Evolutionary conservation across 2,113 vertebrate genomes (phyloP), one percentile per base, ranked within the genome.

Genomic region (Lepus europaeus): DNA sequence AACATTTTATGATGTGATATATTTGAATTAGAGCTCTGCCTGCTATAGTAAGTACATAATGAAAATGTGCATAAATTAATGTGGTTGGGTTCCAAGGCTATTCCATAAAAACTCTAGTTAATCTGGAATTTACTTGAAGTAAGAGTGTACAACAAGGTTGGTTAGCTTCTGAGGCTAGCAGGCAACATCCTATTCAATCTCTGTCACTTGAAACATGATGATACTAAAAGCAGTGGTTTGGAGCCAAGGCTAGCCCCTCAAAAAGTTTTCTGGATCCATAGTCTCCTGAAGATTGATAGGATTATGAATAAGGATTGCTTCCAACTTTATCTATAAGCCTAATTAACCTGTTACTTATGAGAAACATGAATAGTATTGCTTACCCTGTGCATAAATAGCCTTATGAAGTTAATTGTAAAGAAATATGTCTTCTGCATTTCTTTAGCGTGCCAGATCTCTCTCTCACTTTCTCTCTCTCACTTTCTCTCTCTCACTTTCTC

Each of bases 391-490:
- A 86, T 81, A 92, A 81, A 59, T 95, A 68, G 22, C 45, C 25
- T 69, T 85, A 51, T 17, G 16, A 72, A 92, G 27, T 93, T 93
- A 90, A 88, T 82, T 87, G 70, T 79, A 89, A 91, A 83, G 88
- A 83, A 56, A 61, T 80, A 11, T 25, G 2, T 87, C 69, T 86
- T 80, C n/a, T 68, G 10, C 23, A 6, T 81, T 90, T 87, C 78
- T 25, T 5, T n/a, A 29, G 72, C 16, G 5, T 91, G 20, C 68
- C 20, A 4, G 20, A 51, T 59, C 13, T 59, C 56, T 59, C 56
- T 59, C 56, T 17, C 56, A 1, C 14, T 59, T 1, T 59, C 56
- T 59, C 56, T 59, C 56, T 59, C 56, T 59, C 56, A 20, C 56
- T 16, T 17, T 59, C 56, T 59, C 56, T 59, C 56, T 59, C 56